Base-by-base conservation (phyloP, 2,888 invertebrate genomes). In the Aradus depressus region DNA sequence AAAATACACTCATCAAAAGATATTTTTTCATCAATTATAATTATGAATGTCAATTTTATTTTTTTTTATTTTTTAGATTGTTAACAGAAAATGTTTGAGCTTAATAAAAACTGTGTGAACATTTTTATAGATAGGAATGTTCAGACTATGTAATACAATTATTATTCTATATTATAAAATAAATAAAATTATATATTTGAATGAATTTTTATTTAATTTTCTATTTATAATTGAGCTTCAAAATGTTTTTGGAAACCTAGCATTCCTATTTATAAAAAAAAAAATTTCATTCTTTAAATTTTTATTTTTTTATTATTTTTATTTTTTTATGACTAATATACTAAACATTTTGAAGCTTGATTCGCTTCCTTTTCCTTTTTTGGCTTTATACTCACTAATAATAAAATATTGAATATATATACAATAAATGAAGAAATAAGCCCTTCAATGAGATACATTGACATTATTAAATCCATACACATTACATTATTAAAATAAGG, bases 81-180 rank as follows among this genome's bases (percentile, higher is more conserved):
- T n/a, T n/a, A n/a, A n/a, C n/a, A n/a, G n/a, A n/a, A n/a, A n/a
- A n/a, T n/a, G n/a, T n/a, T n/a, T n/a, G n/a, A n/a, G n/a, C n/a
- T n/a, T n/a, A n/a, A n/a, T n/a, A n/a, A n/a, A n/a, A n/a, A 41
- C 25, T 49, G 39, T 41, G 34, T 12, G 49, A 50, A 52, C 56
- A 59, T 58, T 59, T 59, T 59, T 58, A 59, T 59, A 58, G 41
- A 59, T 59, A 59, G 59, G 59, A 59, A 59, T 59, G 59, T 59
- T 59, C 47, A 44, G 19, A 44, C 51, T 38, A 41, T 52, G 50
- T 51, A 50, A 18, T 39, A 34, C 28, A 26, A 44, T 28, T 50
- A 37, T 38, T 22, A 45, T 38, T 45, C 18, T 39, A 44, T 31
- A 44, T 31, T 26, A 42, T 47, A 23, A 26, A 51, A 37, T 44